These are phyloP conservation scores for Macrobrachium rosenbergii DNA, from an alignment of 1,140 invertebrate species.

Conservation along the genomic window DNA sequence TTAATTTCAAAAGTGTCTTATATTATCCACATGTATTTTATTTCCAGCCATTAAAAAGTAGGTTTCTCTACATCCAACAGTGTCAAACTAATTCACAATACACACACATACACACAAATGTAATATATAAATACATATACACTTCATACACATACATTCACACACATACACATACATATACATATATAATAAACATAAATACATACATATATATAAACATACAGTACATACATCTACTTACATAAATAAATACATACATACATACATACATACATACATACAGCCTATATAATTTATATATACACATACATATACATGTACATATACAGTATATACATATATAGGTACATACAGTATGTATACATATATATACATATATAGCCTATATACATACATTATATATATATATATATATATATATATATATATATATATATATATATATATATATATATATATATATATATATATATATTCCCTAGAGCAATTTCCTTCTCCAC, in stretches of 20 bases:
- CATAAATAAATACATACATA: neutral
- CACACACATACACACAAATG: neutral
- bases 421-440: constrained; percentile 13
- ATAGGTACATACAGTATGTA: neutral
- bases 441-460: constrained; percentile 13
- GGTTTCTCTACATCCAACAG: too few relatives aligned
- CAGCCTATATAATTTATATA: too few relatives aligned
- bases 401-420: constrained; percentile 11
- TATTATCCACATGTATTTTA: too few relatives aligned
- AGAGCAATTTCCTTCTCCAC: too few relatives aligned
- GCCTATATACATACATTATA: too few relatives aligned
- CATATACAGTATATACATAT: neutral
- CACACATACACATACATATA: neutral
- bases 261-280: neutral
- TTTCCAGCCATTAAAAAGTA: too few relatives aligned
- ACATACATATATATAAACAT: neutral
- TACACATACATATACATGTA: neutral
- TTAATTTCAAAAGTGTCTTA: too few relatives aligned
- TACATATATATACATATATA: neutral
- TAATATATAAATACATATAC: neutral
- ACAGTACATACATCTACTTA: neutral
- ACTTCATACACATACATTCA: neutral
- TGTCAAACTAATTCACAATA: too few relatives aligned
- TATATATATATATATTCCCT: neutral
- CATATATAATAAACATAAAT: neutral